These are phyloP conservation scores for Gadopsis bispinosus DNA, from an alignment of 2,797 vertebrate species.

Conservation along the genomic window DNA sequence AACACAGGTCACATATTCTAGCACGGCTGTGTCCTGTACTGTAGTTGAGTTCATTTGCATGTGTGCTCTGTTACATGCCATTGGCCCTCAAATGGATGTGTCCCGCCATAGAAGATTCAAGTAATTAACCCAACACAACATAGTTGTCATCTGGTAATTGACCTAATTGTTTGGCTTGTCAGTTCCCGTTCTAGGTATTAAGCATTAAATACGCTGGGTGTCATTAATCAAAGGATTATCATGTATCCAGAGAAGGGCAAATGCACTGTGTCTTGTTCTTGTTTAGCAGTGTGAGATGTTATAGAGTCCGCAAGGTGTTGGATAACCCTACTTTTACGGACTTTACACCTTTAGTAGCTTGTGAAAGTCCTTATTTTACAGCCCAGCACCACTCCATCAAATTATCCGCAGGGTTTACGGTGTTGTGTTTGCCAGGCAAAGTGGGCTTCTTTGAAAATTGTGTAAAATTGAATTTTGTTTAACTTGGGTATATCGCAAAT, in stretches of 20 bases:
- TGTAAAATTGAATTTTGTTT: conserved; percentile 72
- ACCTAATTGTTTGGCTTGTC: conserved; percentile 84
- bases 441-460: conserved; percentile 58
- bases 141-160: conserved; percentile 80
- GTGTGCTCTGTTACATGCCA: conserved; percentile 74
- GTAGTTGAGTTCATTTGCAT: conserved; percentile 78
- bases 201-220: conserved; percentile 72
- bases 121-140: conserved; percentile 82
- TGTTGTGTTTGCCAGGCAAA: conserved; percentile 33
- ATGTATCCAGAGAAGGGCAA: conserved; percentile 42
- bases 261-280: conserved; percentile 57
- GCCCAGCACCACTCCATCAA: conserved; percentile 64
- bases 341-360: conserved; percentile 66
- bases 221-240: conserved; percentile 81
- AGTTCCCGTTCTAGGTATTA: conserved; percentile 73
- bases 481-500: conserved; percentile 55
- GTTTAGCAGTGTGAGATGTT: conserved; percentile 60
- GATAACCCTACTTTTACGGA: conserved; percentile 59
- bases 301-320: conserved; percentile 46
- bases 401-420: conserved; percentile 57
- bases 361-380: conserved; percentile 70
- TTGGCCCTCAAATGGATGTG: conserved; percentile 70
- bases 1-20: conserved; percentile 46
- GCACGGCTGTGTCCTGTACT: conserved; percentile 39
- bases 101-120: conserved; percentile 56